Evolutionary conservation across 2,888 invertebrate species (phyloP).

Genomic region (Cephus rjabovi): DNA sequence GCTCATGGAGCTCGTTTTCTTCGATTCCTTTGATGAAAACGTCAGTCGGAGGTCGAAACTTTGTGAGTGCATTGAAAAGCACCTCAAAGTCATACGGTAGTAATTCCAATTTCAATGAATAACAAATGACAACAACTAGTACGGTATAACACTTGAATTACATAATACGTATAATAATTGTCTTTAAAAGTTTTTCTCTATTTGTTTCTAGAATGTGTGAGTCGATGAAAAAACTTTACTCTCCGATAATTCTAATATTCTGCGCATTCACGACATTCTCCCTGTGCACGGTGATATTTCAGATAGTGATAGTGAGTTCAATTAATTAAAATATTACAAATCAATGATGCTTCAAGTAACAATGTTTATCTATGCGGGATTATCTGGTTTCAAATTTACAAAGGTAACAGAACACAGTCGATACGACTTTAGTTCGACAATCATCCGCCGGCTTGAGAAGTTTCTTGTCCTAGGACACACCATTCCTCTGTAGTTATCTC

Average conservation of each 20-base stretch:
- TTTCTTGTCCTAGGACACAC: neutral
- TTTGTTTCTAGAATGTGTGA: neutral
- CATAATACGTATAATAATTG: neutral
- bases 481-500: neutral
- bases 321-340: neutral
- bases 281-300: neutral
- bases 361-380: neutral
- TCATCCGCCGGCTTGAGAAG: neutral
- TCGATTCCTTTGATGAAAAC: neutral
- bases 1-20: neutral
- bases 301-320: neutral
- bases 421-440: neutral
- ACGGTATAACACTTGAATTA: neutral
- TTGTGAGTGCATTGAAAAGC: neutral
- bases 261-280: neutral
- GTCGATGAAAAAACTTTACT: neutral
- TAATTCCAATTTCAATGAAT: neutral
- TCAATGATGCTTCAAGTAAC: neutral
- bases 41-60: neutral
- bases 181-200: neutral
- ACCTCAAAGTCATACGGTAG: neutral
- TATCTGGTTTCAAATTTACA: neutral
- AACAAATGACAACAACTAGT: neutral
- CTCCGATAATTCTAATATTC: neutral
- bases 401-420: neutral